phyloP scores from a whole-genome alignment of 2,888 invertebrate species.

The Pseudolycoriella hygida region DNA sequence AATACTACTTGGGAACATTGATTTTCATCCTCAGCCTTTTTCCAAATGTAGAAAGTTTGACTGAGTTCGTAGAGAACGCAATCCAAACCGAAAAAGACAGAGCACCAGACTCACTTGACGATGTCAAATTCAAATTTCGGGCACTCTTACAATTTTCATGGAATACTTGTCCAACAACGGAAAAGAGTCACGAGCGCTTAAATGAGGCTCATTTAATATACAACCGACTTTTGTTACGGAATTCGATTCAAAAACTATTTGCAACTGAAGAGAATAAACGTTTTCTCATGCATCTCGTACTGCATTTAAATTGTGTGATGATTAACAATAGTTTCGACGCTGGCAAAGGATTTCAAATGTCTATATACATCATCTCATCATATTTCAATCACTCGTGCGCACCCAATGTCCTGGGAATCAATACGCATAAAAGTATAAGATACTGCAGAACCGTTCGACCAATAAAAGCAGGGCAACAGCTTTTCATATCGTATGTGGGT shows the following conservation, averaged over 20 bases:
- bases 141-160: not conserved
- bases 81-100: not conserved
- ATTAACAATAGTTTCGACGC: not conserved
- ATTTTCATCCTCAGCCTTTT: not conserved
- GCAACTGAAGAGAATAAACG: not conserved
- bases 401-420: not conserved
- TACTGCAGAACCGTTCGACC: not conserved
- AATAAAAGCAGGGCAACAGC: constrained; percentile 1
- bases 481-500: not conserved
- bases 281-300: constrained; percentile 1
- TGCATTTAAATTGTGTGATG: not conserved
- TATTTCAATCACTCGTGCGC: constrained; percentile 1
- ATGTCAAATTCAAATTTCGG: not conserved
- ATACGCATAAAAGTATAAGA: constrained; percentile 1
- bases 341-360: not conserved
- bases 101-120: not conserved
- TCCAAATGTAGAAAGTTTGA: not conserved
- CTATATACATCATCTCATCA: not conserved
- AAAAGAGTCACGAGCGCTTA: not conserved
- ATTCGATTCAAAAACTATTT: not conserved
- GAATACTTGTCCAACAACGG: not conserved
- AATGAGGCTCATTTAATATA: not conserved
- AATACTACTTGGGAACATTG: not conserved
- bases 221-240: not conserved
- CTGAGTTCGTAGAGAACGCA: not conserved